Conservation (phyloP, 1,140 invertebrate genomes). For the Heliconius hermathena region DNA sequence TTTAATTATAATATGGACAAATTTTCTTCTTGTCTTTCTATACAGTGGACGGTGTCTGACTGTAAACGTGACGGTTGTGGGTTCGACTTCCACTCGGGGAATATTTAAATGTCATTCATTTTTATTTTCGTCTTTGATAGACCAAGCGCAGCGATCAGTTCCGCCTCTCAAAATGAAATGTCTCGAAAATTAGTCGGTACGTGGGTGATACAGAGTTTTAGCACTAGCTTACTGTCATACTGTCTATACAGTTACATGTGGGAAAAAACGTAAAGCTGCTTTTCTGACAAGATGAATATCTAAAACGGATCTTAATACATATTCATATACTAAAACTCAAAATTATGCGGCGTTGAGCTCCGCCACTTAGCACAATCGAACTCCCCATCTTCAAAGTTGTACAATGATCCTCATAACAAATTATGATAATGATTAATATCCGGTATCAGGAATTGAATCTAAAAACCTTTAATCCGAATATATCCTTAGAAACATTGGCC, state of each 20-base stretch:
- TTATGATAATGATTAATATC: slow-evolving; percentile 25
- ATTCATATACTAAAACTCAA: no score
- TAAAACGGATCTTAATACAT: no score
- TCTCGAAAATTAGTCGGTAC: background rate
- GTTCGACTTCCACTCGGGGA: no score
- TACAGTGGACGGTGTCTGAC: background rate
- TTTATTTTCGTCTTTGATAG: background rate
- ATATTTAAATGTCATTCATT: background rate
- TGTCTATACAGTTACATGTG: no score
- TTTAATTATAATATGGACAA: no score
- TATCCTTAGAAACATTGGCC: slow-evolving; percentile 45
- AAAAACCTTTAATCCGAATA: slow-evolving; percentile 48
- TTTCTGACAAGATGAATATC: no score
- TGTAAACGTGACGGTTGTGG: background rate
- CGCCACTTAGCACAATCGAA: background rate
- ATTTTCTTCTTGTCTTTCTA: background rate
- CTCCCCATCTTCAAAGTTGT: background rate
- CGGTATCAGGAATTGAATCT: slow-evolving; percentile 49
- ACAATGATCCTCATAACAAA: background rate
- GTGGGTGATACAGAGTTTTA: background rate
- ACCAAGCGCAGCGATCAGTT: background rate
- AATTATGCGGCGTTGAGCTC: no score
- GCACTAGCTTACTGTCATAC: background rate
- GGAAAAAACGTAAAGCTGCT: background rate
- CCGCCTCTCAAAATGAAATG: background rate